These are phyloP conservation scores for Sylvilagus bachmani DNA, from an alignment of 2,113 vertebrate species.

Conservation along the genomic window DNA sequence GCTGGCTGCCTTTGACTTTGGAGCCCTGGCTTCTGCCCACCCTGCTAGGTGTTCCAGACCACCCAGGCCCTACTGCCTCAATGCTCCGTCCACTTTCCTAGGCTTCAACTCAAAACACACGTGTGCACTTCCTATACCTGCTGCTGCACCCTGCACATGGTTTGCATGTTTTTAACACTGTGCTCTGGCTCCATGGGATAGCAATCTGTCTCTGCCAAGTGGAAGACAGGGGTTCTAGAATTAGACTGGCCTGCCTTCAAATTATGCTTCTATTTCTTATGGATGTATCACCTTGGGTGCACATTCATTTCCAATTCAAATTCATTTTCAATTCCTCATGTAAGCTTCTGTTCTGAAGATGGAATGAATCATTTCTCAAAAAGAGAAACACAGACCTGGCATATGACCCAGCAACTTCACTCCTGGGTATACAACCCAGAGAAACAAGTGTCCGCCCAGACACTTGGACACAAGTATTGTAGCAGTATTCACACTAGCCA, in stretches of 20 bases:
- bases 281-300: not conserved
- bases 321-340: not conserved
- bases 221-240: not conserved
- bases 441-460: not conserved
- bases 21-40: not conserved
- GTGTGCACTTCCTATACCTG: not conserved
- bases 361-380: not conserved
- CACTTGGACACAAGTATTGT: not conserved
- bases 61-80: not conserved
- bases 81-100: fast-evolving
- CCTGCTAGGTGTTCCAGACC: not conserved
- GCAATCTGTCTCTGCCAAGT: not conserved
- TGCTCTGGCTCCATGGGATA: not conserved
- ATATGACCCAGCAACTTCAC: not conserved
- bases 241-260: not conserved
- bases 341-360: not conserved
- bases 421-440: not conserved
- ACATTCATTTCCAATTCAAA: too few species aligned
- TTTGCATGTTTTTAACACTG: fast-evolving
- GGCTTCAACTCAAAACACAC: too few species aligned
- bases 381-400: not conserved
- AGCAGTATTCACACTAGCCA: not conserved
- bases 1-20: not conserved
- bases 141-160: not conserved
- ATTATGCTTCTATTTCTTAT: not conserved